Evolutionary conservation across 2,888 invertebrate genomes (phyloP).

Genomic region (Drosophila rellima): DNA sequence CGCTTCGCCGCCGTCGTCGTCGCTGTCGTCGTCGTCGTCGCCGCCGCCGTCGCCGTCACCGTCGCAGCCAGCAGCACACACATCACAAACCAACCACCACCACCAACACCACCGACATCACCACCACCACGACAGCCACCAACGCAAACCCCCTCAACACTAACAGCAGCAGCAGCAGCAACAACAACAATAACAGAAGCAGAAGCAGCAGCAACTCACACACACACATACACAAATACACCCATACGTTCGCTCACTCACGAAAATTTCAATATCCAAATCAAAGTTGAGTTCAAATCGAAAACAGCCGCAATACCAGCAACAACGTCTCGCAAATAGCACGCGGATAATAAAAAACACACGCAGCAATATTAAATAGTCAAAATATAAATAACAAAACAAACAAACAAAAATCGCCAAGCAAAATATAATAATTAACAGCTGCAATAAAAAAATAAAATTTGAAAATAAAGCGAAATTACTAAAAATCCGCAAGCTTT

Average conservation of each 20-base stretch:
- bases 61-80: constrained; percentile 50
- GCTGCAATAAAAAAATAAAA: constrained; percentile 23
- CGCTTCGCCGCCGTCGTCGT: constrained; percentile 33
- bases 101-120: constrained; percentile 46
- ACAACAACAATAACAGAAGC: constrained; percentile 43
- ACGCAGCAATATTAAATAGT: constrained; percentile 65
- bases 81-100: constrained; percentile 70
- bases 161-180: constrained; percentile 43
- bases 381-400: constrained; percentile 41
- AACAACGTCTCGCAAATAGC: constrained; percentile 82
- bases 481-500: constrained; percentile 29
- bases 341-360: constrained; percentile 76
- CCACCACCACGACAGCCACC: constrained; percentile 49
- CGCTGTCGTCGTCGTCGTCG: constrained; percentile 39
- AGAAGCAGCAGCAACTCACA: constrained; percentile 49
- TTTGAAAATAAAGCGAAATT: constrained; percentile 3
- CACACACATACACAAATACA: constrained; percentile 33
- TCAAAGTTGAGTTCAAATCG: constrained; percentile 85
- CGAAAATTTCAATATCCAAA: constrained; percentile 83
- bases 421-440: constrained; percentile 24
- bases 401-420: constrained; percentile 40
- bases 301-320: constrained; percentile 84
- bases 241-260: constrained; percentile 65
- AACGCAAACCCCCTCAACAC: constrained; percentile 57
- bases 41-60: constrained; percentile 40